Evolutionary conservation across 1,140 invertebrate species (phyloP), one percentile per base, ranked within the genome.

Genomic region (Riptortus pedestris): DNA sequence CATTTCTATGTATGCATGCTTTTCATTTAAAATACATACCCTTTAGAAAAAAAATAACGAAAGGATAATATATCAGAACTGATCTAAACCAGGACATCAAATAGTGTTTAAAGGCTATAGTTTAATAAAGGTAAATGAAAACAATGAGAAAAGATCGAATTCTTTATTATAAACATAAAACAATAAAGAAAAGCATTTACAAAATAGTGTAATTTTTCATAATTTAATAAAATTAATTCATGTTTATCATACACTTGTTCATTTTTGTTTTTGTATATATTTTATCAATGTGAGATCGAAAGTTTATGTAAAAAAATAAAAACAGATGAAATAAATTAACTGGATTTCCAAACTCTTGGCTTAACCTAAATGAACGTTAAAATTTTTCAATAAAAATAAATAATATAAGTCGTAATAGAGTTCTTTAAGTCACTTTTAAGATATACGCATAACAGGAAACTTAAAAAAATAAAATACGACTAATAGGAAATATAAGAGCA

Each of bases 151-250:
- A 26, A 24, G 51, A 24, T 55, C 24, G 26, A 55, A 24, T 55
- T 24, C 24, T 55, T 55, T 24, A 24, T 55, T 55, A 55, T 24
- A 55, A 55, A 55, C 51, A 55, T 55, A 55, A 55, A 24, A 24
- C 26, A 55, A 55, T 55, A 26, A 55, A 55, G 51, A 55, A 55
- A 55, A 55, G 20, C 51, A 55, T 55, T 55, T 55, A 55, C 51
- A 55, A 55, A 55, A 55, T 55, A 55, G 20, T 55, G 14, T 7
- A 55, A 24, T 55, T 55, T 26, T 2, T 55, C 26, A 38, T 7
- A 7, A 7, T 38, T 38, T 7, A 7, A 38, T 38, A 38, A 38
- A 5, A 7, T 38, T 38, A 38, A 14, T 38, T 7, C 14, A 14
- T 38, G 14, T 7, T 38, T 7, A 7, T 38, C 31, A 38, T 38